These are phyloP conservation scores for Xiphydria camelus DNA, from an alignment of 2,888 invertebrate genomes.

Conservation along the genomic window DNA sequence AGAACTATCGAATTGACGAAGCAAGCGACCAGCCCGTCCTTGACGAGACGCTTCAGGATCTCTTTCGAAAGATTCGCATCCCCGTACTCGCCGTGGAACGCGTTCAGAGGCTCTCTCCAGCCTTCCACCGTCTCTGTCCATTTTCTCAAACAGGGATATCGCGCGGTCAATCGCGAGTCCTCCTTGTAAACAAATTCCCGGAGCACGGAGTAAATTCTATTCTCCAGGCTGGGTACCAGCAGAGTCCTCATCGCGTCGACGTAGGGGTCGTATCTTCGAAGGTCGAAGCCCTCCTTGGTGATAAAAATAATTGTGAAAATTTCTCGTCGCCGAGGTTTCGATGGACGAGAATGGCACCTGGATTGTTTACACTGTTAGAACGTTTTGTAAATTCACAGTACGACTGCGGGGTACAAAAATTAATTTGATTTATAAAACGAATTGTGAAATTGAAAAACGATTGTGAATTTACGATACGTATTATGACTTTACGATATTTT, in stretches of 20 bases:
- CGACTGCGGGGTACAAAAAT: no score
- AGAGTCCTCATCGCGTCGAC: conserved; percentile 36
- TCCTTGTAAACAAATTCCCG: conserved; percentile 34
- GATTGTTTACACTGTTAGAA: no score
- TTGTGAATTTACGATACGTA: no score
- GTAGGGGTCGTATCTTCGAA: conserved; percentile 28
- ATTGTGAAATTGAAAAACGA: no score
- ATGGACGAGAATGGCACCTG: no score
- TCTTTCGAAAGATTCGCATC: conserved; percentile 17
- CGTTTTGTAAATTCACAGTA: no score
- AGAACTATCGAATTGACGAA: conserved; percentile 39
- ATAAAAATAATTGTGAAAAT: no score
- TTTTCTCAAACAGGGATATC: conserved; percentile 28
- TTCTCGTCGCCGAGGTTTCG: no score
- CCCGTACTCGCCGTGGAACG: conserved; percentile 20
- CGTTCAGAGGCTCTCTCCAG: conserved; percentile 18
- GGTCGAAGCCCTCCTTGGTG: conserved; percentile 14
- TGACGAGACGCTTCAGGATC: conserved; percentile 23
- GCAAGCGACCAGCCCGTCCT: conserved; percentile 32
- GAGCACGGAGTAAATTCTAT: conserved; percentile 30
- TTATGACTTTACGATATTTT: no score
- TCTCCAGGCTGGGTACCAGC: conserved; percentile 39
- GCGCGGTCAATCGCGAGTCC: conserved; percentile 4
- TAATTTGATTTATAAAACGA: no score
- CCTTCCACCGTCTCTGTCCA: conserved; percentile 25